These are phyloP conservation scores for Globicephala melas DNA, from an alignment of 2,113 vertebrate genomes.

Conservation along the genomic window DNA sequence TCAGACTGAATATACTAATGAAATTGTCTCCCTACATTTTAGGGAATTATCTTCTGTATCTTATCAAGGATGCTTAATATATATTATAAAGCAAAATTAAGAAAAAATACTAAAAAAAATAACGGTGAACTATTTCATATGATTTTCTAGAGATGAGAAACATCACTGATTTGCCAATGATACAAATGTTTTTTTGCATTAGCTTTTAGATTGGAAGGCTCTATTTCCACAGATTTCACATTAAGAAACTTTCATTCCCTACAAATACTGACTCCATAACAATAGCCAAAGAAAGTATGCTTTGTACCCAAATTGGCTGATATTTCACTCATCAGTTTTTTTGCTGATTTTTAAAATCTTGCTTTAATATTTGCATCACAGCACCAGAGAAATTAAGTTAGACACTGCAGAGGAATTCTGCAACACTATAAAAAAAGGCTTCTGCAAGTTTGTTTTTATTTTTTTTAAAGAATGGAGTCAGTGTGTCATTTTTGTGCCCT, in stretches of 20 bases:
- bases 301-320: neutral
- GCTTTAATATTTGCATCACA: constrained; percentile 21
- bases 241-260: neutral
- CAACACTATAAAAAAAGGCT: neutral
- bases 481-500: neutral
- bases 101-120: constrained; percentile 8
- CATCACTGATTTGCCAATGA: neutral
- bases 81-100: neutral
- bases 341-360: constrained; percentile 1
- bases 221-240: neutral
- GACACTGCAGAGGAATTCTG: constrained; percentile 1
- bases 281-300: neutral
- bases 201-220: neutral
- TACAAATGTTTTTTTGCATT: neutral
- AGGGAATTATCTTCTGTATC: neutral
- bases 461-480: neutral
- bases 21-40: neutral
- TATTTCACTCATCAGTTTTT: constrained; percentile 21
- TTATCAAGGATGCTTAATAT: neutral
- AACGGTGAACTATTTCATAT: neutral
- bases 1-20: neutral
- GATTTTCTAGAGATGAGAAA: neutral
- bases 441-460: neutral
- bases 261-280: neutral
- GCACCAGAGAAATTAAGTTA: neutral